These are phyloP conservation scores for Xyrauchen texanus DNA, from an alignment of 2,113 vertebrate genomes.

Conservation along the genomic window DNA sequence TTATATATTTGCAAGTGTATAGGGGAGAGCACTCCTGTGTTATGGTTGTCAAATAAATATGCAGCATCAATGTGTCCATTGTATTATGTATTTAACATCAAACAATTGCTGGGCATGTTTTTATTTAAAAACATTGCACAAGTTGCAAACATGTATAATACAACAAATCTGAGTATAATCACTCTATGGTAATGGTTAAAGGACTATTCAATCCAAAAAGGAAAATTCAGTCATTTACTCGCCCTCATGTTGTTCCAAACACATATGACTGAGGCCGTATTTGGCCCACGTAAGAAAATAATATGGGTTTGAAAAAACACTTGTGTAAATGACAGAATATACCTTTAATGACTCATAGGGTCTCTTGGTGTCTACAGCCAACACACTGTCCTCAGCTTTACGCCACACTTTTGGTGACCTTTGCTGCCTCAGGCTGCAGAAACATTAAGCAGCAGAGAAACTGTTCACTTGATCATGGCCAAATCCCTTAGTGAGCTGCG, in stretches of 20 bases:
- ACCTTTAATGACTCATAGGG: too few relatives aligned
- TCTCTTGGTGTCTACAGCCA: background rate
- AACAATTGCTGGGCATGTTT: conserved; percentile 15
- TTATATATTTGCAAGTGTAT: conserved; percentile 77
- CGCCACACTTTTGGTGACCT: background rate
- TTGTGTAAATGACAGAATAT: too few relatives aligned
- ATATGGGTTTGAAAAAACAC: too few relatives aligned
- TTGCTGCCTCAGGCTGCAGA: background rate
- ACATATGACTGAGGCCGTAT: too few relatives aligned
- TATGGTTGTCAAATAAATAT: conserved; percentile 54
- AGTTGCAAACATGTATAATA: background rate
- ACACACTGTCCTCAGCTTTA: too few relatives aligned
- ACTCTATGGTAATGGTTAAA: too few relatives aligned
- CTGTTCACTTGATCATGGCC: conserved; percentile 84
- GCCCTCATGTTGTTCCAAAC: too few relatives aligned
- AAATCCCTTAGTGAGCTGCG: conserved; percentile 82
- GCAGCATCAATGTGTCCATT: conserved; percentile 44
- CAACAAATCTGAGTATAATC: too few relatives aligned
- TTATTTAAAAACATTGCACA: conserved; percentile 56
- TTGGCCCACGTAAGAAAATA: too few relatives aligned
- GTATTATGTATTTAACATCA: background rate
- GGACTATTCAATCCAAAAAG: too few relatives aligned
- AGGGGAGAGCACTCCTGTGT: conserved; percentile 67
- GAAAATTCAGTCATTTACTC: too few relatives aligned
- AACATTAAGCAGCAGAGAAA: background rate